A percentile compares a stretch with the other conserved stretches of the same genome.
phyloP scores from a whole-genome alignment of 2,797 vertebrate species.

The Catharus ustulatus region DNA sequence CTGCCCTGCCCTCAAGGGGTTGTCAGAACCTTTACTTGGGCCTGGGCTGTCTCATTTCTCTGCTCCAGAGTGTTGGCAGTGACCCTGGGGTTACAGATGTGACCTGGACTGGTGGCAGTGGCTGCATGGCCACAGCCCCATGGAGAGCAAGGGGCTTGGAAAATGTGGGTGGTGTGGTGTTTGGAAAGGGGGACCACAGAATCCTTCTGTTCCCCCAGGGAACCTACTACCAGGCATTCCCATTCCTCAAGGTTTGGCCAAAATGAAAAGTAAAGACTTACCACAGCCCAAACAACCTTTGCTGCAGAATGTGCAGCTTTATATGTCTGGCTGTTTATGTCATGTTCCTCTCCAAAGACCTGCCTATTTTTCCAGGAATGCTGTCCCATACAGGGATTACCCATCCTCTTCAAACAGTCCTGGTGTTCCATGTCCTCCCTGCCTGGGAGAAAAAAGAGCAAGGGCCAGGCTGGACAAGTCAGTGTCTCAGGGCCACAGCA shows the following conservation, averaged over 20 bases:
- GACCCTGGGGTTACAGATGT: not conserved
- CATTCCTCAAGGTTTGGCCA: not conserved
- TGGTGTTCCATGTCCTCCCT: not conserved
- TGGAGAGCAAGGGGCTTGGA: not conserved
- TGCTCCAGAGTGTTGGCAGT: not conserved
- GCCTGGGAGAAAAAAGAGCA: not conserved
- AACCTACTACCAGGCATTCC: not conserved
- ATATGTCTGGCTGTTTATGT: too few species aligned
- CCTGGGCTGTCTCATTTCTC: not conserved
- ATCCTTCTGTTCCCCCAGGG: not conserved
- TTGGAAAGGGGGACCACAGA: not conserved
- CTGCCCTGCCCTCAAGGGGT: not conserved
- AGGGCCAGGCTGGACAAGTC: not conserved
- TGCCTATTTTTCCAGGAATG: not conserved
- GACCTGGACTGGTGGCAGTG: not conserved
- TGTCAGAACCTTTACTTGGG: not conserved
- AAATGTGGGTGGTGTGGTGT: fast-evolving
- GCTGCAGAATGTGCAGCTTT: not conserved
- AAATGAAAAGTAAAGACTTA: not conserved
- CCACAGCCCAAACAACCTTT: fast-evolving
- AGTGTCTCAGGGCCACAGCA: fast-evolving
- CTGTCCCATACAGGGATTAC: not conserved
- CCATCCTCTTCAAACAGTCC: not conserved
- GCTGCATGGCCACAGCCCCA: fast-evolving
- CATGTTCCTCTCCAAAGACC: not conserved